A percentile compares a stretch with the other conserved stretches of the same genome.
These are phyloP conservation scores for Drosophila nr. medialis DNA, from an alignment of 2,888 invertebrate genomes.

Conservation along the genomic window DNA sequence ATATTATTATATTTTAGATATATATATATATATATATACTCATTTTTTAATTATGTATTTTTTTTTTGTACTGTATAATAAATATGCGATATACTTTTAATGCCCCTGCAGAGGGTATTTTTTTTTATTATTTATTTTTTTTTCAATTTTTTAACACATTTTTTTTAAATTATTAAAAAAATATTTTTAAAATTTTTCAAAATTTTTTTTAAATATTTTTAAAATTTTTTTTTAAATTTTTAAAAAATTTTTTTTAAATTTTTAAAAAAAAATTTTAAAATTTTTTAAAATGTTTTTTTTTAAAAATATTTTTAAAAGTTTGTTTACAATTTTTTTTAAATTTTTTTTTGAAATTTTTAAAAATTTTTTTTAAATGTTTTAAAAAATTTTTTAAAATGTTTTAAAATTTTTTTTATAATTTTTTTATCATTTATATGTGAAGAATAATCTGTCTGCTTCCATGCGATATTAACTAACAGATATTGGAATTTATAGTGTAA, in stretches of 20 bases:
- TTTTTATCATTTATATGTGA: background rate
- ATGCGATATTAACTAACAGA: background rate
- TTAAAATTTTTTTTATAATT: too few relatives aligned
- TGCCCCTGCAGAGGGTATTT: slow-evolving; percentile 15
- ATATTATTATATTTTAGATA: slow-evolving; percentile 6
- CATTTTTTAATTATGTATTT: slow-evolving; percentile 18
- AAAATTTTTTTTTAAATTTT: too few relatives aligned
- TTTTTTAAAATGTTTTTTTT: too few relatives aligned
- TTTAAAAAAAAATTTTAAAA: too few relatives aligned
- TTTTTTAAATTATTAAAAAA: too few relatives aligned
- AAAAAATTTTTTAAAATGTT: too few relatives aligned
- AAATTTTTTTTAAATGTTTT: too few relatives aligned
- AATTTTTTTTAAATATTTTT: background rate
- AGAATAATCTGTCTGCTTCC: background rate
- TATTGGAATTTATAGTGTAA: slow-evolving; percentile 4
- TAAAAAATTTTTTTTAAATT: too few relatives aligned
- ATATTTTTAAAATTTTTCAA: too few relatives aligned
- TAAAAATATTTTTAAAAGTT: background rate
- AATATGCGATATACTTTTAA: slow-evolving; percentile 33
- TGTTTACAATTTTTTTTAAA: too few relatives aligned
- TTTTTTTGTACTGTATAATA: slow-evolving; percentile 45
- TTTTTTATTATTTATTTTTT: background rate
- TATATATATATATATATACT: slow-evolving; percentile 2
- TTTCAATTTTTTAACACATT: too few relatives aligned
- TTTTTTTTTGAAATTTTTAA: too few relatives aligned